Evolutionary conservation across 2,113 vertebrate genomes (phyloP).

Genomic region (Bufo bufo): DNA sequence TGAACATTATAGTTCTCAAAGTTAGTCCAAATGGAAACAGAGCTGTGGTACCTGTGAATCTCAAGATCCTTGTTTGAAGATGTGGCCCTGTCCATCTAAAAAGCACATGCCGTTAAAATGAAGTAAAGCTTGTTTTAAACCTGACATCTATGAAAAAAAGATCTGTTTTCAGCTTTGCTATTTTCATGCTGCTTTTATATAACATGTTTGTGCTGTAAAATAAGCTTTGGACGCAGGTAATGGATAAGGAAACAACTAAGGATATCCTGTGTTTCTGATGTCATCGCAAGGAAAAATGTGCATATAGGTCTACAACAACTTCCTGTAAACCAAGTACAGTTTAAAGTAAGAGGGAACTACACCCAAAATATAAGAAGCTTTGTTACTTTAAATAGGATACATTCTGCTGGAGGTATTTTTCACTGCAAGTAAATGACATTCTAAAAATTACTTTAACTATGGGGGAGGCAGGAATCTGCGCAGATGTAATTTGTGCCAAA

Average conservation of each 20-base stretch:
- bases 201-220: too few relatives aligned
- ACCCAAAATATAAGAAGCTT: background rate
- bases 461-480: too few relatives aligned
- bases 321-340: background rate
- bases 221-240: background rate
- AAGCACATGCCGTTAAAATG: too few relatives aligned
- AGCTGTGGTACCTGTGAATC: too few relatives aligned
- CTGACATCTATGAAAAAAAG: background rate
- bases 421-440: background rate
- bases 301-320: background rate
- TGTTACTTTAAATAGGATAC: constrained; percentile 9
- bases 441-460: background rate
- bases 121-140: too few relatives aligned
- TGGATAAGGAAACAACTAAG: constrained; percentile 9
- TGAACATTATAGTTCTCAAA: too few relatives aligned
- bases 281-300: constrained; percentile 7
- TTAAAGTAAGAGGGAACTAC: background rate
- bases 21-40: too few relatives aligned
- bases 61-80: too few relatives aligned
- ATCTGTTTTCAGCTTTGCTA: background rate
- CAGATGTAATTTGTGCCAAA: too few relatives aligned
- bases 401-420: background rate
- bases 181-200: background rate
- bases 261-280: constrained; percentile 27
- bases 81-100: too few relatives aligned